Base-by-base conservation (phyloP, 2,113 vertebrate genomes). In the Brachypteracias leptosomus region DNA sequence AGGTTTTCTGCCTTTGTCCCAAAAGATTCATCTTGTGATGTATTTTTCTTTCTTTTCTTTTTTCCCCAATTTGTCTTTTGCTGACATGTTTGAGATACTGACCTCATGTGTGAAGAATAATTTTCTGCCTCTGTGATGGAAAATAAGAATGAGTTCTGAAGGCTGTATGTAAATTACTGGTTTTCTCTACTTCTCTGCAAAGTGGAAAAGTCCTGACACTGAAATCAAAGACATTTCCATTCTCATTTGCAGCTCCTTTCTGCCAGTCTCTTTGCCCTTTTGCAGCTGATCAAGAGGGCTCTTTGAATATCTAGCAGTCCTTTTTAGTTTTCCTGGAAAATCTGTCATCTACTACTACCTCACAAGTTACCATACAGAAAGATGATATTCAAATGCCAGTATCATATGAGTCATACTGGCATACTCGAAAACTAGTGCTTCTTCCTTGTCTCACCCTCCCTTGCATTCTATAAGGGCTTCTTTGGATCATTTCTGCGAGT, bases 1-100 rank as follows among this genome's bases (percentile, higher is more conserved):
- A 67, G 38, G 65, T 96, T 96, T 96, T 95, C 95, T 97, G 96
- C 93, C 95, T 97, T 97, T 96, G 93, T 95, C 93, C 93, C 88
- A 94, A 79, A 90, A 75, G 68, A 90, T 88, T 90, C 66, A 33
- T 52, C 72, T 59, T 86, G 46, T 90, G 80, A 33, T 88, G 72
- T 92, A 28, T 35, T 57, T 35, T 70, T 28, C 19, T 46, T 42
- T 73, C 11, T 51, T 80, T 58, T 42, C 12, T 47, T 73, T 61
- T 63, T 52, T 22, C 17, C 49, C 68, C 61, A 66, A 16, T 73
- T 85, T 83, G 40, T 72, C 51, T 42, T 91, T 93, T 85, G 88
- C 94, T 97, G 94, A 88, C 55, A 74, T 77, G 6, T 95, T 96
- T 92, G 95, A 90, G 88, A 47, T 80, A 80, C 6, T 90, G 83